Evolutionary conservation across 2,888 invertebrate genomes (phyloP).

Genomic region (Crocallis elinguaria): DNA sequence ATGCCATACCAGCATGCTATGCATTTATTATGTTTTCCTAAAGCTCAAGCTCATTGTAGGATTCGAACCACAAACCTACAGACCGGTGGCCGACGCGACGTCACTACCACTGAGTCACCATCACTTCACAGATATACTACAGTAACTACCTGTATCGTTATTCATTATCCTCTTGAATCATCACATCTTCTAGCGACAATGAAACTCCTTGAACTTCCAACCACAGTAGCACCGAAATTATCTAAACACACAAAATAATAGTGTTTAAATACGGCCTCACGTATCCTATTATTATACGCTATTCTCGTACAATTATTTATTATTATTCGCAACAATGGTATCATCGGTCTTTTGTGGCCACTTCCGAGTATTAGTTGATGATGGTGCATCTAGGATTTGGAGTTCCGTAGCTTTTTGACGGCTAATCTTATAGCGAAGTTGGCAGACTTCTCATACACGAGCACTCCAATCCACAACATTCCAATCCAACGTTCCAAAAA

Average conservation of each 20-base stretch:
- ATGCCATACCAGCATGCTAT: too few species aligned
- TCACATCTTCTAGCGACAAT: slow-evolving; percentile 8
- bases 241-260: slow-evolving; percentile 23
- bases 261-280: slow-evolving; percentile 23
- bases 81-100: too few species aligned
- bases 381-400: slow-evolving; percentile 4
- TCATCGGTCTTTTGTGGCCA: slow-evolving; percentile 19
- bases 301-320: slow-evolving; percentile 25
- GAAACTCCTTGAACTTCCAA: slow-evolving; percentile 20
- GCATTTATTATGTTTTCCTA: too few species aligned
- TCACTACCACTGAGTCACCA: too few species aligned
- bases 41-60: too few species aligned
- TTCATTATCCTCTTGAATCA: not conserved
- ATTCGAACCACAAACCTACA: too few species aligned
- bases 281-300: slow-evolving; percentile 15
- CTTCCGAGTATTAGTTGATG: slow-evolving; percentile 17
- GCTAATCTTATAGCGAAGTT: too few species aligned
- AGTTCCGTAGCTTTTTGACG: not conserved
- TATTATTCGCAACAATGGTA: slow-evolving; percentile 21
- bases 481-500: too few species aligned
- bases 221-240: slow-evolving; percentile 21
- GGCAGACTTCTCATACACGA: too few species aligned
- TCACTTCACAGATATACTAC: too few species aligned
- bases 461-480: too few species aligned
- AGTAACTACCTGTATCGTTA: slow-evolving; percentile 7